These are phyloP conservation scores for Neopelma chrysocephalum DNA, from an alignment of 2,797 vertebrate species.

Conservation along the genomic window DNA sequence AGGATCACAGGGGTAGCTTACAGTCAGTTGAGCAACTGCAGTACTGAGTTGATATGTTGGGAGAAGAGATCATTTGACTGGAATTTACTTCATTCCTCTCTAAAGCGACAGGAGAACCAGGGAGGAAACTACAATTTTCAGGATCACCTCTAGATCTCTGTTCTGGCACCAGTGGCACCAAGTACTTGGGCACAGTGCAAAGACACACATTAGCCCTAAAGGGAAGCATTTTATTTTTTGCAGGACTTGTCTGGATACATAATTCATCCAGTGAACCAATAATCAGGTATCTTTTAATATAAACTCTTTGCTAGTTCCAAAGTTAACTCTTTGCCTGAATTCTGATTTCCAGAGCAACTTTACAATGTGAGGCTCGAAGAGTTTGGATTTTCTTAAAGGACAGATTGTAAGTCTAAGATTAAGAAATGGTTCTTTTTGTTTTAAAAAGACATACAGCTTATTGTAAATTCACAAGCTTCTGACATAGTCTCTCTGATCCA, in stretches of 20 bases:
- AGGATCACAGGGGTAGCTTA: not conserved
- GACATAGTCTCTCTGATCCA: not conserved
- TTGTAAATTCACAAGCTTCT: constrained; percentile 17
- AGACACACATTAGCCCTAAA: not conserved
- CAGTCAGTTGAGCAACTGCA: not conserved
- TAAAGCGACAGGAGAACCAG: not conserved
- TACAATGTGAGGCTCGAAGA: not conserved
- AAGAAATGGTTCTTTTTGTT: not conserved
- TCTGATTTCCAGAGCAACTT: not conserved
- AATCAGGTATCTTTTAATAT: not conserved
- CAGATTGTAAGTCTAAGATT: not conserved
- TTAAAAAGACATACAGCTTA: not conserved
- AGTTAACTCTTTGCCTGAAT: not conserved
- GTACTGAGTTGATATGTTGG: not conserved
- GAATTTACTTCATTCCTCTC: not conserved
- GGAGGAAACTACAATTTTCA: not conserved
- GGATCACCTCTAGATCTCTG: not conserved
- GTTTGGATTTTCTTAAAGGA: not conserved
- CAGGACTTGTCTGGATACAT: not conserved
- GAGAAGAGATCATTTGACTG: not conserved
- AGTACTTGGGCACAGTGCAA: not conserved
- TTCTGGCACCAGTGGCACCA: not conserved
- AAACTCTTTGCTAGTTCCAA: not conserved
- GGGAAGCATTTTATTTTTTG: not conserved
- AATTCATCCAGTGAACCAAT: not conserved